Percentiles rank a stretch among this genome's conserved stretches.
phyloP scores from a whole-genome alignment of 2,888 invertebrate genomes.

The Andrena camellia region DNA sequence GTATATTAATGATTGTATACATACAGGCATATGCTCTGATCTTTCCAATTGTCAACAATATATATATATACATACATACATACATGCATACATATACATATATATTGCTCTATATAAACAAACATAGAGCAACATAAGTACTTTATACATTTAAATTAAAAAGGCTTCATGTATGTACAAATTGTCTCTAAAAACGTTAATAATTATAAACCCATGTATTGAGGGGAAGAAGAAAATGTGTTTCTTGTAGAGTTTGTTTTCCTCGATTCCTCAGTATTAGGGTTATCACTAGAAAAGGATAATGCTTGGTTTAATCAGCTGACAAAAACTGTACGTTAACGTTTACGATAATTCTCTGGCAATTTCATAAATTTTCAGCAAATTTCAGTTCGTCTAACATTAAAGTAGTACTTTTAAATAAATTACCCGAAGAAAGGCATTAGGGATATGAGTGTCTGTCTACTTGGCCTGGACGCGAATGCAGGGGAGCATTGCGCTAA shows the following conservation, averaged over 20 bases:
- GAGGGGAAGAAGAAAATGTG: constrained; percentile 82
- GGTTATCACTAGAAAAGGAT: constrained; percentile 78
- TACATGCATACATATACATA: constrained; percentile 52
- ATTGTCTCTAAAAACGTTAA: constrained; percentile 72
- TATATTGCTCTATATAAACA: constrained; percentile 10
- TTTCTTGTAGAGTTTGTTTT: constrained; percentile 80
- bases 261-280: constrained; percentile 78
- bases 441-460: constrained; percentile 91
- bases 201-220: constrained; percentile 83
- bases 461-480: constrained; percentile 91
- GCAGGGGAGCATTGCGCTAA: constrained; percentile 89
- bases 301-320: constrained; percentile 14
- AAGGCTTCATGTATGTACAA: constrained; percentile 74
- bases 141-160: constrained; percentile 69
- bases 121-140: constrained; percentile 53
- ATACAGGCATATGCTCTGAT: constrained; percentile 57
- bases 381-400: background rate
- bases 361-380: background rate
- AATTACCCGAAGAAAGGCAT: constrained; percentile 95
- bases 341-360: background rate
- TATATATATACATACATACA: constrained; percentile 51
- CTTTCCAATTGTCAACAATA: constrained; percentile 62
- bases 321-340: background rate
- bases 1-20: constrained; percentile 62
- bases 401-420: constrained; percentile 37